Evolutionary conservation across 2,797 vertebrate genomes (phyloP), one percentile per base, ranked within the genome.

Genomic region (Esox lucius): DNA sequence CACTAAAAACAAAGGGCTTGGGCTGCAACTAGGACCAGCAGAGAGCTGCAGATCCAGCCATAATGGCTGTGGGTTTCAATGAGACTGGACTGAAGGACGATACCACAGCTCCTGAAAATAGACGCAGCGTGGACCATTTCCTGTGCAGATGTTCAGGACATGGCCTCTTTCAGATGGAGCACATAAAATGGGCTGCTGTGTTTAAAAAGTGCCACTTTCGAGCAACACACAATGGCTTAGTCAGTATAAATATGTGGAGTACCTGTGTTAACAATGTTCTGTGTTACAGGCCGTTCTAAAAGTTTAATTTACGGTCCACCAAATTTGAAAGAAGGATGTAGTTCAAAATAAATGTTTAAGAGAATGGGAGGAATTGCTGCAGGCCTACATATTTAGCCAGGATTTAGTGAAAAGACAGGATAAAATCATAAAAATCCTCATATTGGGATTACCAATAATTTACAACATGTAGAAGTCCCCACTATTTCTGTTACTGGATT

Each of bases 1-100:
- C 73, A 75, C 82, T 87, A 68, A 69, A 84, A 83, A 86, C 81
- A 83, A 91, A 89, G 76, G 76, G 83, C 87, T 87, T 79, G 83
- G 81, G 81, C 90, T 86, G 87, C 85, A 86, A 78, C 70, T 26
- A 15, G 81, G 83, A 81, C 68, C 65, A 67, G 81, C 81, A 77
- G 79, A 72, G 83, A 80, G 81, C 74, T 72, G 70, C 79, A 79
- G 56, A 61, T 22, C 56, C 2, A 24, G 56, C 11, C 56, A 4
- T 61, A 61, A 73, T 46, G 28, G 82, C 80, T 48, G 76, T 81
- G 75, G 79, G 77, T 90, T 89, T 84, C 88, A 90, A 90, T 85
- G 84, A 88, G 85, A 80, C 70, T 71, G 81, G 80, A 84, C 84
- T 74, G 16, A 65, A 81, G 80, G 85, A 81, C 59, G 17, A 17